phyloP scores from a whole-genome alignment of 2,797 vertebrate species.

The Gallinago nigripennis region DNA sequence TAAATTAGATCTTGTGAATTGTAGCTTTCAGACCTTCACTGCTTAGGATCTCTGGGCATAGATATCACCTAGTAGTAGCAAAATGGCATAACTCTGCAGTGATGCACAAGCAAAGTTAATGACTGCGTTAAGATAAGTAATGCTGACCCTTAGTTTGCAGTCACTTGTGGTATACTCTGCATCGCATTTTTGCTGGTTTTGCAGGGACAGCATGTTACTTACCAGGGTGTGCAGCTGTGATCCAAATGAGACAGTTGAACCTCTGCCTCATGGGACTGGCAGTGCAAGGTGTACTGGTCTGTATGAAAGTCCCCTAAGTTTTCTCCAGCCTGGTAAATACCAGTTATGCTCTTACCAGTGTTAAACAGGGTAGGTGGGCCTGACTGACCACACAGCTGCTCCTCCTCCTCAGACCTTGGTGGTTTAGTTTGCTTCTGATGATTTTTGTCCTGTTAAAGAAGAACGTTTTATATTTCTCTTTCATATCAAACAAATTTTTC shows the following conservation, averaged over 20 bases:
- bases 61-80: neutral
- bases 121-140: neutral
- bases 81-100: neutral
- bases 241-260: neutral
- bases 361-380: neutral
- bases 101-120: neutral
- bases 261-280: neutral
- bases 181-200: neutral
- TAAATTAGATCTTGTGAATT: neutral
- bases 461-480: neutral
- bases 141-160: neutral
- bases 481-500: neutral
- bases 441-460: neutral
- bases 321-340: neutral
- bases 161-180: neutral
- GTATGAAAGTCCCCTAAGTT: neutral
- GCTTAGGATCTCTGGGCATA: neutral
- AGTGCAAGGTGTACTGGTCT: neutral
- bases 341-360: neutral
- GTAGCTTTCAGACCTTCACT: neutral
- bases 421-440: neutral
- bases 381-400: neutral
- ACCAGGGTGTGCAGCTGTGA: neutral
- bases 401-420: neutral
- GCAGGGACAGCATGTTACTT: neutral